Base-by-base conservation (phyloP, 2,888 invertebrate genomes). In the Lasioglossum marginatum region DNA sequence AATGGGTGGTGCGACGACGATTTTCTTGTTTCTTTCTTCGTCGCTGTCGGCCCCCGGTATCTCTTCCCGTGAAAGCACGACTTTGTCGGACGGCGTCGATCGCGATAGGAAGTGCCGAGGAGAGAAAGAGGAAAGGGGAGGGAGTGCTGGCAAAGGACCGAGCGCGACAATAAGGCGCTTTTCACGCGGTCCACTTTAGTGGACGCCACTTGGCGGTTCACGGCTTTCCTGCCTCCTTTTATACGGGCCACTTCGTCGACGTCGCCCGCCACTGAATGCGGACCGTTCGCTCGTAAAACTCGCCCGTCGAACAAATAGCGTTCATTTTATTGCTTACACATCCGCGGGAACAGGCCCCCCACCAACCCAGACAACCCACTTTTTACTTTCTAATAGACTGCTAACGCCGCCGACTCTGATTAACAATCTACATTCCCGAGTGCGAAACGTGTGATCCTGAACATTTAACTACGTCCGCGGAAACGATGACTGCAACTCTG, bases 141-240 rank as follows among this genome's bases (percentile, higher is more conserved):
- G n/a, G n/a, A 14, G 60, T 2, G 14, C 60, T 60, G 60, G 60
- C 79, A 74, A 79, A 79, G 63, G 79, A 79, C 73, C 79, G 79
- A 48, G 75, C 77, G 52, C 84, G 84, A 84, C 81, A 86, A 84
- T 84, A 86, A 86, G 76, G 70, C 84, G 84, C 66, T 77, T 86
- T 86, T 86, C 85, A 86, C 80, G 80, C 80, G 85, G 85, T 84
- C 73, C 85, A 84, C 84, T 86, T 86, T 81, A 57, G 77, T 77
- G 85, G 85, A 80, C 84, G 77, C 84, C 85, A 86, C 85, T 86
- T 84, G 84, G 31, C 72, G 74, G 85, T 83, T 77, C 85, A 79
- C 75, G 79, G 79, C 63, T 79, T 85, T 82, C 76, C 57, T 82
- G 75, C 82, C 76, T 77, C 74, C 83, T 80, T 86, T 84, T 84